Conservation (phyloP, 2,888 invertebrate genomes). For the Meteorus colon region DNA sequence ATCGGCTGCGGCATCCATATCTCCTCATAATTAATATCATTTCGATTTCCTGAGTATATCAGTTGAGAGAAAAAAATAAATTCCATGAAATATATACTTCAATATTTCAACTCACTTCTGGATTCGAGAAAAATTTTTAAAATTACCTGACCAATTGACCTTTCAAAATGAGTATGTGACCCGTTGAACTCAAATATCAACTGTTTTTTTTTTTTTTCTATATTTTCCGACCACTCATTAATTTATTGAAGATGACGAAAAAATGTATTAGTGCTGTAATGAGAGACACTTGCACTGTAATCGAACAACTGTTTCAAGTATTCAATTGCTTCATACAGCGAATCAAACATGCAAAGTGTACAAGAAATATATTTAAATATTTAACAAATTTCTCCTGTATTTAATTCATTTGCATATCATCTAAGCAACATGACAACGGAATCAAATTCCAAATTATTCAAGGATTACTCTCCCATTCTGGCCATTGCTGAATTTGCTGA, state of each 20-base stretch:
- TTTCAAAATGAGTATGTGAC: too few species aligned
- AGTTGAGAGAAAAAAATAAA: too few species aligned
- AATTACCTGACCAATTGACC: too few species aligned
- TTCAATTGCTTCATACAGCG: slow-evolving; percentile 32
- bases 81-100: too few species aligned
- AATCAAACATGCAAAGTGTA: slow-evolving; percentile 43
- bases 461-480: slow-evolving; percentile 69
- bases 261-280: slow-evolving; percentile 28
- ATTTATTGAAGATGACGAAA: slow-evolving; percentile 8
- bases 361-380: slow-evolving; percentile 42
- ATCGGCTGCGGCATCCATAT: too few species aligned
- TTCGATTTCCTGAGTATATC: too few species aligned
- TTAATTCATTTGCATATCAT: neutral
- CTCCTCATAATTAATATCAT: too few species aligned
- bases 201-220: neutral
- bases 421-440: too few species aligned
- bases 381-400: slow-evolving; percentile 19
- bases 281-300: slow-evolving; percentile 20
- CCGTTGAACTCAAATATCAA: neutral
- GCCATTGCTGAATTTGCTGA: slow-evolving; percentile 75
- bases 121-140: too few species aligned
- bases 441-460: slow-evolving; percentile 22
- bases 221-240: slow-evolving; percentile 14
- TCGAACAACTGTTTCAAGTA: slow-evolving; percentile 17
- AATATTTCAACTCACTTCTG: too few species aligned